Percentiles rank a stretch among this genome's conserved stretches.
These are phyloP conservation scores for Torymus auratus DNA, from an alignment of 2,888 invertebrate genomes.

Conservation along the genomic window DNA sequence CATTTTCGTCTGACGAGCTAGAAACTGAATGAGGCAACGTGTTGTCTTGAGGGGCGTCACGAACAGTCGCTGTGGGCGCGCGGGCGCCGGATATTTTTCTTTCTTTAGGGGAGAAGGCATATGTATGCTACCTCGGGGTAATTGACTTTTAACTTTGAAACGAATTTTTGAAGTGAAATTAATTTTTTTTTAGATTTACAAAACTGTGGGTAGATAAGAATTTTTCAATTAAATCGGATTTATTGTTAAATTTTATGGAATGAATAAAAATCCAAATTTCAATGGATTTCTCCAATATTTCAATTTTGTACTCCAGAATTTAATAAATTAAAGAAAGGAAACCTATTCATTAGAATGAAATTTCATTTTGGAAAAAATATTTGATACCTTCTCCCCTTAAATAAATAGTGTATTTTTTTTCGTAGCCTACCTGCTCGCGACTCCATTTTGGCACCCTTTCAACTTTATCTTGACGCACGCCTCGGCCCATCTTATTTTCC, in stretches of 20 bases:
- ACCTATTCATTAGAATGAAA: too few species aligned
- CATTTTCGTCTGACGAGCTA: slow-evolving; percentile 84
- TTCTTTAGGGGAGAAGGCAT: slow-evolving; percentile 28
- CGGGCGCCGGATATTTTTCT: not conserved
- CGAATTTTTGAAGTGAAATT: not conserved
- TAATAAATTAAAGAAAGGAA: too few species aligned
- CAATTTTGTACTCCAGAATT: too few species aligned
- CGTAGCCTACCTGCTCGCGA: slow-evolving; percentile 82
- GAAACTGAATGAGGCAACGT: slow-evolving; percentile 78
- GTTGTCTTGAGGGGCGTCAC: slow-evolving; percentile 66
- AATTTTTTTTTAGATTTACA: not conserved
- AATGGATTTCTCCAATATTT: too few species aligned
- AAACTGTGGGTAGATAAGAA: too few species aligned
- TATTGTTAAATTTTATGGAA: too few species aligned
- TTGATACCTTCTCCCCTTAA: slow-evolving; percentile 30
- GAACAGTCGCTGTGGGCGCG: not conserved
- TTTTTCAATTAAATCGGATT: too few species aligned
- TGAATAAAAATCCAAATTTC: too few species aligned
- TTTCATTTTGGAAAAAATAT: too few species aligned
- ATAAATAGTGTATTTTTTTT: not conserved
- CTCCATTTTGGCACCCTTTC: slow-evolving; percentile 91
- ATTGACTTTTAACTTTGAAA: too few species aligned
- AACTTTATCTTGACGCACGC: slow-evolving; percentile 81
- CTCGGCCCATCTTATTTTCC: slow-evolving; percentile 84
- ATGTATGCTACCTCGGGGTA: not conserved